These are phyloP conservation scores for Ptilonorhynchus violaceus DNA, from an alignment of 2,113 vertebrate species.

Conservation along the genomic window DNA sequence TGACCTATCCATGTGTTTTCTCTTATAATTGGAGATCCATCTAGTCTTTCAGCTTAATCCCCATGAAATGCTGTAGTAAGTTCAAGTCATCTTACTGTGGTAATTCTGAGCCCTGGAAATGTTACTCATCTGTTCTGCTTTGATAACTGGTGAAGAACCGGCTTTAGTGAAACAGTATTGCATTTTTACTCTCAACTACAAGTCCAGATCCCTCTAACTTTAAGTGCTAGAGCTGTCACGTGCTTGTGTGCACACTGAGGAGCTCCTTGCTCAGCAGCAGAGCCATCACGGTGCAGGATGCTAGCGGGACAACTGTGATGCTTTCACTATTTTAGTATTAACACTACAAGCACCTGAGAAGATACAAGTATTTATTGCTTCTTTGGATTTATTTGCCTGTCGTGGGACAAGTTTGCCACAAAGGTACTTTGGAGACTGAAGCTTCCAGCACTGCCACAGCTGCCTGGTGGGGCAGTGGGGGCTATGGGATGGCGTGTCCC, in stretches of 20 bases:
- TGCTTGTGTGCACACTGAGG: background rate
- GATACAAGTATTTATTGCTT: background rate
- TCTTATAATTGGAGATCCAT: background rate
- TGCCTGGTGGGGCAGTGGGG: conserved; percentile 33
- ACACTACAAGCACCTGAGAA: background rate
- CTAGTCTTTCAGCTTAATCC: background rate
- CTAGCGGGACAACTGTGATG: fast-evolving
- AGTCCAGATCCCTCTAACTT: background rate
- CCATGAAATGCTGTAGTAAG: background rate
- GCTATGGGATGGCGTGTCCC: background rate
- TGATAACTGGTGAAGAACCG: background rate
- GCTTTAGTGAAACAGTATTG: background rate
- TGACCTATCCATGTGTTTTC: background rate
- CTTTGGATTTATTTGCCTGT: background rate
- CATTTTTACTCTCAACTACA: background rate
- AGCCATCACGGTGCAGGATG: fast-evolving
- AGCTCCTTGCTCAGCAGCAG: background rate
- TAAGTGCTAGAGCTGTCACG: background rate
- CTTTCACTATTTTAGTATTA: background rate
- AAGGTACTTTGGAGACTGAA: background rate
- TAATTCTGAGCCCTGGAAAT: background rate
- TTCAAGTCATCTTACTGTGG: background rate
- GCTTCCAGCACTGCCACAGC: background rate
- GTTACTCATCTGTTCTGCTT: background rate
- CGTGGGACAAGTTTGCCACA: background rate